These are phyloP conservation scores for Ctenodactylus gundi DNA, from an alignment of 2,113 vertebrate species.

Conservation along the genomic window DNA sequence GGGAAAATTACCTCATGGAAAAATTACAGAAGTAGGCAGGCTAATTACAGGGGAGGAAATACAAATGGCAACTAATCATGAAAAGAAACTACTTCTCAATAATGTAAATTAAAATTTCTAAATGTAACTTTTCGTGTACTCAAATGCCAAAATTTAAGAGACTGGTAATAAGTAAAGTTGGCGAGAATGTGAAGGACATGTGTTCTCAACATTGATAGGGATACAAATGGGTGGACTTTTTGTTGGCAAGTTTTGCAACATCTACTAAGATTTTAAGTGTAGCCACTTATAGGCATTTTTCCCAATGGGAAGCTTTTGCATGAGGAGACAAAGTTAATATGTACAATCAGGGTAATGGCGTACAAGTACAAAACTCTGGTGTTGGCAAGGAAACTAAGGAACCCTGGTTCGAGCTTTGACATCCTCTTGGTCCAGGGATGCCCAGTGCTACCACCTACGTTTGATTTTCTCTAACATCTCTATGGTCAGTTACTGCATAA, in stretches of 20 bases:
- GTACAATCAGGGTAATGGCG: background rate
- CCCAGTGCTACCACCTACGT: too few species aligned
- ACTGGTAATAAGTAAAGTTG: background rate
- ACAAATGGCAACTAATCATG: background rate
- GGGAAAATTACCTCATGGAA: background rate
- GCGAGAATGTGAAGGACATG: background rate
- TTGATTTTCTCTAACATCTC: background rate
- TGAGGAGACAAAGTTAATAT: background rate
- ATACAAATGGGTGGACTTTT: background rate
- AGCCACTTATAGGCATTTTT: background rate
- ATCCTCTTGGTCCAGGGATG: too few species aligned
- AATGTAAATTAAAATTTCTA: background rate
- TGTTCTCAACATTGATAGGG: background rate
- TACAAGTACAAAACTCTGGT: background rate
- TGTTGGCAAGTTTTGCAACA: background rate
- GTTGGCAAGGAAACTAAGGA: background rate
- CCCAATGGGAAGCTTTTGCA: background rate
- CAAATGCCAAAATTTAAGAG: background rate
- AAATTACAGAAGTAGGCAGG: constrained; percentile 11
- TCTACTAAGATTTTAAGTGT: background rate
- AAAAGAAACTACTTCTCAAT: background rate
- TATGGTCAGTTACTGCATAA: background rate
- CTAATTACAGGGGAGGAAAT: background rate
- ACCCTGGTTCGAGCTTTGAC: background rate
- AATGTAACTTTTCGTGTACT: background rate